phyloP scores from a whole-genome alignment of 2,113 vertebrate species.

The Anguilla rostrata region DNA sequence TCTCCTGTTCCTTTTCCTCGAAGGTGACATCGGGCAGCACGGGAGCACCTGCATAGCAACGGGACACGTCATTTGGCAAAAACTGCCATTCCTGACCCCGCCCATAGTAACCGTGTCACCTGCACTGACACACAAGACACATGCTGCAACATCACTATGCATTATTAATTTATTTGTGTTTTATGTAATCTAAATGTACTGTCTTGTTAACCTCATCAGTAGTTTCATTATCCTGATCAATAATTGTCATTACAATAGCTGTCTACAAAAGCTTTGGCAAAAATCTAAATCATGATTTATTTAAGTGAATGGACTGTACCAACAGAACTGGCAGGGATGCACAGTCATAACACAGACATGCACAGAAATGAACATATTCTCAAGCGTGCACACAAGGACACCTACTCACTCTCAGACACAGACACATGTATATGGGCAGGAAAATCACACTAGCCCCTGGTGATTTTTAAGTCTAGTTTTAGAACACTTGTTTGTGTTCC shows the following conservation, averaged over 20 bases:
- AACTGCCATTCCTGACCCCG: constrained; percentile 39
- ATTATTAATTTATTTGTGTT: not conserved
- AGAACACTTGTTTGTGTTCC: not conserved
- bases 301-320: not conserved
- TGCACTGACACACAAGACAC: constrained; percentile 41
- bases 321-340: no score
- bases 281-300: not conserved
- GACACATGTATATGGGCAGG: not conserved
- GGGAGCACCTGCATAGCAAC: constrained; percentile 81
- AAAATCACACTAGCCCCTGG: not conserved
- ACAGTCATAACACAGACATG: not conserved
- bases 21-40: constrained; percentile 53
- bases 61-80: constrained; percentile 77
- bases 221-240: not conserved
- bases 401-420: not conserved
- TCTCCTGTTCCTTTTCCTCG: constrained; percentile 49
- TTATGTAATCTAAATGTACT: not conserved
- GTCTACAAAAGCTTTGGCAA: not conserved
- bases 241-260: not conserved
- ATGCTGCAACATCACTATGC: not conserved
- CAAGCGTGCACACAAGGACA: not conserved
- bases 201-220: not conserved
- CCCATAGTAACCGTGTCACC: constrained; percentile 58
- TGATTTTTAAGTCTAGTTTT: not conserved
- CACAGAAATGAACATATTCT: not conserved